Conservation (phyloP, 1,140 invertebrate genomes). For the Phthorimaea operculella region DNA sequence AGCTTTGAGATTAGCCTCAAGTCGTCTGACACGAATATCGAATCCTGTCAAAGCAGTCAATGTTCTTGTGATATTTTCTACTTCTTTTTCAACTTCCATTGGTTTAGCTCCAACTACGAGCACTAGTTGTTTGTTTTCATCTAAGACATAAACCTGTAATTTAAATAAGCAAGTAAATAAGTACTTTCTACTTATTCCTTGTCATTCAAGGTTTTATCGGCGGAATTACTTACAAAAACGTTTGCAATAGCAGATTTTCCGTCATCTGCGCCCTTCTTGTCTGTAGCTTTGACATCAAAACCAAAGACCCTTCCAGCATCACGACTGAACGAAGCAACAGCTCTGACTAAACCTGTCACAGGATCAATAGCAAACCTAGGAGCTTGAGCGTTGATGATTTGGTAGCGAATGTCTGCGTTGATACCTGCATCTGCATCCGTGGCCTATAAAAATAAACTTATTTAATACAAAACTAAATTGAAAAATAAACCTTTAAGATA, state of each 20-base stretch:
- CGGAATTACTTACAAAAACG: constrained; percentile 78
- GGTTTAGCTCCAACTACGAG: constrained; percentile 81
- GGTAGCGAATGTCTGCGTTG: constrained; percentile 84
- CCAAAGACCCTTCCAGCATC: constrained; percentile 81
- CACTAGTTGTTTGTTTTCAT: constrained; percentile 82
- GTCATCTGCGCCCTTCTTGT: constrained; percentile 78
- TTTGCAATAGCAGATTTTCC: constrained; percentile 84
- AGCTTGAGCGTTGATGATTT: constrained; percentile 77
- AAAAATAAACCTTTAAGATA: neutral
- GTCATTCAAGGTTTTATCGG: neutral
- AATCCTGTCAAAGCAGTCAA: constrained; percentile 79
- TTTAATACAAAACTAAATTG: neutral
- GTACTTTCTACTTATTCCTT: neutral
- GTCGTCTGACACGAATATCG: constrained; percentile 80
- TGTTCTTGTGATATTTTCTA: constrained; percentile 76
- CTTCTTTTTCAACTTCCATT: constrained; percentile 76
- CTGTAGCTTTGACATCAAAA: constrained; percentile 90
- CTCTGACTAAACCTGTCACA: constrained; percentile 77
- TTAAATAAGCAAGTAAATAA: neutral
- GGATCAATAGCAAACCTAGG: constrained; percentile 81
- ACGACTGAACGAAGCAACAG: constrained; percentile 72
- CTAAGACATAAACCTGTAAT: constrained; percentile 80
- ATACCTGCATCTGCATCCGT: constrained; percentile 78
- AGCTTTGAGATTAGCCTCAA: constrained; percentile 74
- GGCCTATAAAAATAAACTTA: constrained; percentile 64